Evolutionary conservation across 2,797 vertebrate species (phyloP).

Genomic region (Gallinago stenura): DNA sequence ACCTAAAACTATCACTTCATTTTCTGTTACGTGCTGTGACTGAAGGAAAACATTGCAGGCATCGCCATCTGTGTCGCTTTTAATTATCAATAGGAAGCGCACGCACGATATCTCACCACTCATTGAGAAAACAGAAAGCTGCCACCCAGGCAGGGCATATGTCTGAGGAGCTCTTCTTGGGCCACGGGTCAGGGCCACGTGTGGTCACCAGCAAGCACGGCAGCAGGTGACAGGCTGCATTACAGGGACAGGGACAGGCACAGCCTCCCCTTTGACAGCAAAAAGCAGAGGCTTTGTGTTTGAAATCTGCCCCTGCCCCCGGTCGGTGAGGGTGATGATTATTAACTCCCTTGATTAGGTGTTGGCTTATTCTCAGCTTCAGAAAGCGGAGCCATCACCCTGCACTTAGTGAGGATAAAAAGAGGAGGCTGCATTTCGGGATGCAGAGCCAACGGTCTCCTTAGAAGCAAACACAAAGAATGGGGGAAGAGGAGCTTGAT

Average conservation of each 20-base stretch:
- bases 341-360: neutral
- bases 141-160: neutral
- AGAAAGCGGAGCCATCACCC: neutral
- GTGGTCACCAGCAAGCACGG: neutral
- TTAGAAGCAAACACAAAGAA: too few relatives aligned
- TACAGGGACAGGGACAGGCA: too few relatives aligned
- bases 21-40: conserved; percentile 20
- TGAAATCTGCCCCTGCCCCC: neutral
- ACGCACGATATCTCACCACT: neutral
- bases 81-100: neutral
- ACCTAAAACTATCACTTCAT: conserved; percentile 47
- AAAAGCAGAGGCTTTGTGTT: neutral
- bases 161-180: neutral
- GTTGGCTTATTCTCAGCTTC: neutral
- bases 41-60: neutral
- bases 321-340: fast-evolving
- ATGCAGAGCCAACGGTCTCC: neutral
- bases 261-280: neutral
- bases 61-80: neutral
- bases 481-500: neutral
- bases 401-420: neutral
- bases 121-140: neutral
- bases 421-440: neutral
- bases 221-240: neutral
- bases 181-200: fast-evolving